Percentiles rank a stretch among this genome's conserved stretches.
Conservation (phyloP, 1,140 invertebrate genomes). For the Aphelenchoides fujianensis region DNA sequence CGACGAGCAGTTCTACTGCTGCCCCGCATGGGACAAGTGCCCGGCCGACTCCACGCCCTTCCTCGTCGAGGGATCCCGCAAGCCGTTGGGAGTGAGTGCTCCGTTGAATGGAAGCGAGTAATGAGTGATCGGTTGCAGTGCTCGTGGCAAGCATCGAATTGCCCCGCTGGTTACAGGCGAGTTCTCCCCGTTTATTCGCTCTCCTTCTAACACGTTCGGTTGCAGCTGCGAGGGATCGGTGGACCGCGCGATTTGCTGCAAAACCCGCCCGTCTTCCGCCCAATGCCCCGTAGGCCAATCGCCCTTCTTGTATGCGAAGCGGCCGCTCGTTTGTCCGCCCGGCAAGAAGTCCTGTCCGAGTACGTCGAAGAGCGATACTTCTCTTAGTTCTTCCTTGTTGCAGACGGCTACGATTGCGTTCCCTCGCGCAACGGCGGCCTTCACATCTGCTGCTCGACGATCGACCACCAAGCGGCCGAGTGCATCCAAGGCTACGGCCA, state of each 20-base stretch:
- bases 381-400: too few relatives aligned
- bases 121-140: too few relatives aligned
- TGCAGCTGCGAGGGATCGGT: constrained; percentile 53
- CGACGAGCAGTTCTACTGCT: constrained; percentile 49
- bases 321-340: constrained; percentile 48
- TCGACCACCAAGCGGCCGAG: constrained; percentile 49
- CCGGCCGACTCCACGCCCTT: constrained; percentile 45
- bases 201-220: too few relatives aligned
- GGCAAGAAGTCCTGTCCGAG: constrained; percentile 58
- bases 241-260: constrained; percentile 50
- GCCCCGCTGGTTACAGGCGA: constrained; percentile 58
- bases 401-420: constrained; percentile 51
- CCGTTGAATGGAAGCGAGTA: too few relatives aligned
- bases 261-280: constrained; percentile 27
- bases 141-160: too few relatives aligned
- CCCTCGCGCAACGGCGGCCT: constrained; percentile 46
- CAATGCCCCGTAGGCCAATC: constrained; percentile 49
- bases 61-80: constrained; percentile 47
- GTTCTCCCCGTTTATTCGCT: not conserved
- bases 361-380: too few relatives aligned
- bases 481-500: constrained; percentile 57
- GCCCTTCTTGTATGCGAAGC: constrained; percentile 49
- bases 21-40: constrained; percentile 50
- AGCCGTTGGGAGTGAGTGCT: too few relatives aligned
- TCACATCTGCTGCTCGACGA: constrained; percentile 54